These are phyloP conservation scores for Intoshia linei DNA, from an alignment of 1,140 invertebrate genomes.

Conservation along the genomic window DNA sequence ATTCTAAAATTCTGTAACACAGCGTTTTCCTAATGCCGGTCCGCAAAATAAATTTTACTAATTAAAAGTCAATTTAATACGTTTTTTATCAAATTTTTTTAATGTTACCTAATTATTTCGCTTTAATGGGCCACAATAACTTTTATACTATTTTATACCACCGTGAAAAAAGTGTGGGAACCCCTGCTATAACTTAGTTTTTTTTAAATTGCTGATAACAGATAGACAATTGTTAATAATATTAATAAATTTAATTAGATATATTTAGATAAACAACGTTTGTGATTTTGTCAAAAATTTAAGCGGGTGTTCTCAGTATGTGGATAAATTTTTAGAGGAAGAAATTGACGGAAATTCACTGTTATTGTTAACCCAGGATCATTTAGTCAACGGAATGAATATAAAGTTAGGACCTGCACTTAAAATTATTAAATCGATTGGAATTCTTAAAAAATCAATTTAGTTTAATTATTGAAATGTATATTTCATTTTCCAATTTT, in stretches of 20 bases:
- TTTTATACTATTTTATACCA: no score
- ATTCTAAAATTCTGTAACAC: no score
- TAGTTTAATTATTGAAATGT: background rate
- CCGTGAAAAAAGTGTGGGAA: no score
- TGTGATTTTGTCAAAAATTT: conserved; percentile 42
- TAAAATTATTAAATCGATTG: conserved; percentile 44
- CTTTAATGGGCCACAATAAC: no score
- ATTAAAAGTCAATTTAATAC: no score
- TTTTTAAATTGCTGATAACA: no score
- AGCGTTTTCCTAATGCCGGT: no score
- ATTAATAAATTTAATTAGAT: background rate
- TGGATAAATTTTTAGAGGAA: conserved; percentile 56
- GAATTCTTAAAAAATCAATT: conserved; percentile 10
- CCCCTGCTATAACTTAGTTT: no score
- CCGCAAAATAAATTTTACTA: no score
- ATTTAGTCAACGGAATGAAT: conserved; percentile 61
- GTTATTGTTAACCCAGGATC: conserved; percentile 63
- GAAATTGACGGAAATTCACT: conserved; percentile 71
- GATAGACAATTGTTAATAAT: conserved; percentile 1
- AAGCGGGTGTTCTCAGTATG: conserved; percentile 51
- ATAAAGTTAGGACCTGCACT: conserved; percentile 72
- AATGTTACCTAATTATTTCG: no score
- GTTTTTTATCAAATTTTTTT: no score
- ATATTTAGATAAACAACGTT: conserved; percentile 15
- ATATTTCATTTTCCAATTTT: no score